phyloP scores from a whole-genome alignment of 2,113 vertebrate genomes.

The Sprattus sprattus region DNA sequence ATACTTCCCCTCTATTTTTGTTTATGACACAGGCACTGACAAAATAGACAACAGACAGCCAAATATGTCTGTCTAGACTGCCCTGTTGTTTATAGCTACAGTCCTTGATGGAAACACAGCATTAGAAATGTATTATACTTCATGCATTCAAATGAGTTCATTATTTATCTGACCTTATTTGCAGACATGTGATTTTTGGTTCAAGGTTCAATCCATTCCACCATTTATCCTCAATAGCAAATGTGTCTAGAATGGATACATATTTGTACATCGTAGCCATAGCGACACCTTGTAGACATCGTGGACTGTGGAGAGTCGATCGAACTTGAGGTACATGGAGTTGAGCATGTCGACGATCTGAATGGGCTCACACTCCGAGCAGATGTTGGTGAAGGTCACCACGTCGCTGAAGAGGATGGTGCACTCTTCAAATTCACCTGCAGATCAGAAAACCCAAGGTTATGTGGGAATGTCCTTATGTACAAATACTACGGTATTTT shows the following conservation, averaged over 20 bases:
- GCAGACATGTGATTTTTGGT: too few relatives aligned
- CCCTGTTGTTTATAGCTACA: too few relatives aligned
- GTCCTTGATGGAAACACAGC: too few relatives aligned
- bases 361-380: conserved; percentile 76
- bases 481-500: too few relatives aligned
- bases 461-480: background rate
- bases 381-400: conserved; percentile 77
- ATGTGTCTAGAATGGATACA: background rate
- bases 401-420: conserved; percentile 78
- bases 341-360: conserved; percentile 79
- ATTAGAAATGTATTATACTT: background rate
- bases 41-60: too few relatives aligned
- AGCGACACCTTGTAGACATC: conserved; percentile 75
- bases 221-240: too few relatives aligned
- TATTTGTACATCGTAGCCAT: background rate
- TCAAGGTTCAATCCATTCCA: too few relatives aligned
- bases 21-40: too few relatives aligned
- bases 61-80: too few relatives aligned
- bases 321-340: conserved; percentile 75
- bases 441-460: background rate
- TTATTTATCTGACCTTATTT: too few relatives aligned
- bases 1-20: too few relatives aligned
- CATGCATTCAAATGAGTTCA: too few relatives aligned
- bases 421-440: conserved; percentile 75
- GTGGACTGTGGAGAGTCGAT: conserved; percentile 76